Evolutionary conservation across 2,797 vertebrate species (phyloP).

Genomic region (Pempheris klunzingeri): DNA sequence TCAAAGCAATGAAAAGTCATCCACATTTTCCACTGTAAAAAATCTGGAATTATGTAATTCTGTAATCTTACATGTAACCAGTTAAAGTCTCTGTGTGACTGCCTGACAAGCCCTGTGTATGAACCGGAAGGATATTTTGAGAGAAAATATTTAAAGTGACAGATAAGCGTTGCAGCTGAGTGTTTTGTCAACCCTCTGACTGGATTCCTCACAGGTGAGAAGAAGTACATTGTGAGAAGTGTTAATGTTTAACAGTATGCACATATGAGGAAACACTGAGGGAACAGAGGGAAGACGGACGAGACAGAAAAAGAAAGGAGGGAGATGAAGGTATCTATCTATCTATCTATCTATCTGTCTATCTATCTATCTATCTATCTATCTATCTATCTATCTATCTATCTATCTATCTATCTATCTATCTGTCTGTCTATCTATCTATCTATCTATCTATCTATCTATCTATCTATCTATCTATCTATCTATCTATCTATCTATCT

Average conservation of each 20-base stretch:
- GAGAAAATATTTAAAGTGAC: background rate
- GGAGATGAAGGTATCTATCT: constrained; percentile 5
- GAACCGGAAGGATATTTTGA: constrained; percentile 12
- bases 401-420: constrained; percentile 33
- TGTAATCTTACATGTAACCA: constrained; percentile 41
- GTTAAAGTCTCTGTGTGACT: constrained; percentile 9
- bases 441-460: background rate
- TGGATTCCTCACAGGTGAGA: constrained; percentile 50
- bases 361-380: constrained; percentile 31
- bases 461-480: constrained; percentile 11
- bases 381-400: constrained; percentile 33
- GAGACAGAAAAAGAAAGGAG: background rate
- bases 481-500: constrained; percentile 1
- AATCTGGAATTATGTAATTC: too few relatives aligned
- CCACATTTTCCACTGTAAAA: background rate
- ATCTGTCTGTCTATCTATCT: too few relatives aligned
- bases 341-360: too few relatives aligned
- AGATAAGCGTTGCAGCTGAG: background rate
- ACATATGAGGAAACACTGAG: constrained; percentile 53
- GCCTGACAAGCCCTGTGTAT: background rate
- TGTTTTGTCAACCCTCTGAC: constrained; percentile 32
- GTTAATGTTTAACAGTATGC: constrained; percentile 74
- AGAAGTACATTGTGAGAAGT: constrained; percentile 52
- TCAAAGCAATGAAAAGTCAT: background rate
- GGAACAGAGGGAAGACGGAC: background rate